Percentiles rank a stretch among this genome's conserved stretches.
Conservation (phyloP, 2,888 invertebrate genomes). For the Ormia ochracea region DNA sequence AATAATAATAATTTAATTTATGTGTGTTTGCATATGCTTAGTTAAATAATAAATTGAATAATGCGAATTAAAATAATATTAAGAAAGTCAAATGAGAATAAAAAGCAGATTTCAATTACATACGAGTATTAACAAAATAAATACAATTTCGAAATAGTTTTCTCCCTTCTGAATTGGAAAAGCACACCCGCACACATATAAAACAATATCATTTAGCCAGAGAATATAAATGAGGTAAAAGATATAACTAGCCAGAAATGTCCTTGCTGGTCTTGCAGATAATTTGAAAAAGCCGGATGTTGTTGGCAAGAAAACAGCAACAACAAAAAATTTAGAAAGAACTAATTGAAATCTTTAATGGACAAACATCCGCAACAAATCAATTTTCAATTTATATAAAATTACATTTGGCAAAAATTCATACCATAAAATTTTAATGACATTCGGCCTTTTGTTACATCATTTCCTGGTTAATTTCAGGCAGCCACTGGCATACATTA, state of each 20-base stretch:
- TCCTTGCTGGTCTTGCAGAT: neutral
- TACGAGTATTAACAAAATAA: neutral
- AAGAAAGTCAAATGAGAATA: constrained; percentile 16
- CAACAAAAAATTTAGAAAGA: neutral
- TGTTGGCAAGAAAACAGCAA: constrained; percentile 6
- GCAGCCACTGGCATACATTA: too few species aligned
- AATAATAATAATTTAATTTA: constrained; percentile 36
- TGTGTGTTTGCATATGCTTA: too few species aligned
- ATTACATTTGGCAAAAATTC: constrained; percentile 3
- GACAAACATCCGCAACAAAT: constrained; percentile 44
- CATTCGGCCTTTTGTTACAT: too few species aligned
- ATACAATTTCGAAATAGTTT: constrained; percentile 8
- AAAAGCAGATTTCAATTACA: too few species aligned
- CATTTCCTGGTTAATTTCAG: too few species aligned
- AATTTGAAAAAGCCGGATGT: neutral
- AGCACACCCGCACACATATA: neutral
- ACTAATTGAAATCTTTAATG: constrained; percentile 51
- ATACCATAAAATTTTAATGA: constrained; percentile 26
- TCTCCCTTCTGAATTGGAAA: constrained; percentile 7
- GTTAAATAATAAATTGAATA: neutral
- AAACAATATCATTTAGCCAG: neutral
- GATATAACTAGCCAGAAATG: neutral
- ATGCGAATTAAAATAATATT: constrained; percentile 29
- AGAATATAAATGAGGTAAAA: neutral
- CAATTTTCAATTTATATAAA: constrained; percentile 37